A percentile compares a stretch with the other conserved stretches of the same genome.
Evolutionary conservation across 2,888 invertebrate genomes (phyloP).

Genomic region (Hypomecis punctinalis): DNA sequence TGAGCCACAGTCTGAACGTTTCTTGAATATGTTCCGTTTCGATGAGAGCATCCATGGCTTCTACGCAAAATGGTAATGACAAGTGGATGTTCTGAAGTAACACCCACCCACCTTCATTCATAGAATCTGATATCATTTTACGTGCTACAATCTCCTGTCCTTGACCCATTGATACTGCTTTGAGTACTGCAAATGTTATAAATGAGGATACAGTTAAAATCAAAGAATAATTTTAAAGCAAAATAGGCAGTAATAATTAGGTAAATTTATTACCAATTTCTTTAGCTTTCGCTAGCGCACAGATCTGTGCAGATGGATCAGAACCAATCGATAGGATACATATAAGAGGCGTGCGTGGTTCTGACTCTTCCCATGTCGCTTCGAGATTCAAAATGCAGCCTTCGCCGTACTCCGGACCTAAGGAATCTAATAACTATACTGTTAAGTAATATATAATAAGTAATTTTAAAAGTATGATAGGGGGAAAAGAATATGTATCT

Average conservation of each 20-base stretch:
- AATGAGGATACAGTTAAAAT: not conserved
- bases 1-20: slow-evolving; percentile 96
- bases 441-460: not conserved
- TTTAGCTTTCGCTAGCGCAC: slow-evolving; percentile 93
- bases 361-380: slow-evolving; percentile 95
- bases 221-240: not conserved
- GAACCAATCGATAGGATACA: slow-evolving; percentile 98
- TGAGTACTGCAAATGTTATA: slow-evolving; percentile 82
- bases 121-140: slow-evolving; percentile 91
- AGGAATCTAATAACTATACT: slow-evolving; percentile 86
- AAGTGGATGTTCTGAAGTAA: slow-evolving; percentile 97
- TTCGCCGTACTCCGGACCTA: slow-evolving; percentile 95
- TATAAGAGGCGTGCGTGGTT: slow-evolving; percentile 94
- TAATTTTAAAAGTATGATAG: not conserved
- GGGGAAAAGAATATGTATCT: too few relatives aligned
- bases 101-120: slow-evolving; percentile 95
- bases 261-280: slow-evolving; percentile 87
- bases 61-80: slow-evolving; percentile 97
- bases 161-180: slow-evolving; percentile 98
- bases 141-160: slow-evolving; percentile 96
- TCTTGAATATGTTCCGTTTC: slow-evolving; percentile 94
- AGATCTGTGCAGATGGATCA: slow-evolving; percentile 98
- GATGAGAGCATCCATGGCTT: slow-evolving; percentile 94
- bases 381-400: slow-evolving; percentile 96
- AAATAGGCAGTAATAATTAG: not conserved